Conservation (phyloP, 2,888 invertebrate genomes). For the Lacanobia oleracea region DNA sequence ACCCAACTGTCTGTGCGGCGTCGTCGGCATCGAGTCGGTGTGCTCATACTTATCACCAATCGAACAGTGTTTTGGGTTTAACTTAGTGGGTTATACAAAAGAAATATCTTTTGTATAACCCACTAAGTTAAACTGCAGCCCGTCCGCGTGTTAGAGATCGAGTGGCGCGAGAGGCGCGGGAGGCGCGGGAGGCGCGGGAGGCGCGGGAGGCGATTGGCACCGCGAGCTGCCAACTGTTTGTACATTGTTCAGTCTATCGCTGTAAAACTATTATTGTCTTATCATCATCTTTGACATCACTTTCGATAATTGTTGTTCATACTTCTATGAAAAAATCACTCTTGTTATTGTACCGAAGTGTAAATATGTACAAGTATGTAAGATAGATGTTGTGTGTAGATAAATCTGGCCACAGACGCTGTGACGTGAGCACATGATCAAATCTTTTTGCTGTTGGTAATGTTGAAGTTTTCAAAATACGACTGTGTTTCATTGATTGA, state of each 20-base stretch:
- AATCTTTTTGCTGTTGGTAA: background rate
- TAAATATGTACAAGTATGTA: slow-evolving; percentile 30
- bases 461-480: slow-evolving; percentile 16
- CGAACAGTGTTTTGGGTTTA: background rate
- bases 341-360: slow-evolving; percentile 3
- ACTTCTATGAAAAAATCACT: background rate
- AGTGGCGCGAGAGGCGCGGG: no score
- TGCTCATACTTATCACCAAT: background rate
- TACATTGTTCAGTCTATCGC: slow-evolving; percentile 4
- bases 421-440: background rate
- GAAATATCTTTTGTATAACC: background rate
- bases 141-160: no score
- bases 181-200: no score
- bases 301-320: background rate
- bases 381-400: background rate
- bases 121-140: background rate
- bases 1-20: no score
- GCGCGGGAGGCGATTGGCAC: no score
- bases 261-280: background rate
- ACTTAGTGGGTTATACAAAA: no score
- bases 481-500: slow-evolving; percentile 26
- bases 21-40: background rate
- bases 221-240: slow-evolving; percentile 2
- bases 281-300: background rate
- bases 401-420: background rate